Evolutionary conservation across 2,113 vertebrate species (phyloP), one percentile per base, ranked within the genome.

Genomic region (Bubalus kerabau): DNA sequence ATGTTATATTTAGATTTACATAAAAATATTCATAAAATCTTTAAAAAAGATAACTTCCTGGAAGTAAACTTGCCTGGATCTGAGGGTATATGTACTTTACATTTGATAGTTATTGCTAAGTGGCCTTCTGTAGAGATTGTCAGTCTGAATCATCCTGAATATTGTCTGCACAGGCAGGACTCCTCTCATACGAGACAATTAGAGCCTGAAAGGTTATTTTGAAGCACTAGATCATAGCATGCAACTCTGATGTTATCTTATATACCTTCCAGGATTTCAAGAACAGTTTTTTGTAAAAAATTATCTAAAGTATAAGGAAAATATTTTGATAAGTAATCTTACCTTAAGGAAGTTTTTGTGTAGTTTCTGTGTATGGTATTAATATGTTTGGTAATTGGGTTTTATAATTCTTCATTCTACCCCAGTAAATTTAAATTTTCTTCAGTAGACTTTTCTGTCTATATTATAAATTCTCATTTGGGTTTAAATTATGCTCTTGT

Each of bases 21-120:
- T 60, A 43, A 96, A 96, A 83, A 92, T 92, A 97, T 90, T 92
- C 87, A 59, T 64, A 95, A 82, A 26, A 59, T 30, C 13, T 87
- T 89, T 28, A 3, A 59, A 56, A 56, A 80, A 52, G 16, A 56
- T 48, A 19, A 28, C 15, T 94, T 89, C 15, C 59, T 87, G 4
- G 5, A 48, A 93, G 14, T 78, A 67, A 23, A 85, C 62, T 36
- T 64, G 3, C 7, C 7, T 26, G 50, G 62, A 64, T 26, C 60
- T 5, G 19, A 60, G 48, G 30, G 17, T n/a, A 14, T 60, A 8
- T 74, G 13, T 87, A 59, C 90, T 81, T 78, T 52, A 67, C 48
- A 60, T 50, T 84, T 88, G 62, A 15, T 56, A 52, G 57, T 30
- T 80, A 16, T 40, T 90, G 60, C 30, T 76, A 15, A 28, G 6